Base-by-base conservation (phyloP, 1,140 invertebrate genomes). In the Drosophila ironensis region DNA sequence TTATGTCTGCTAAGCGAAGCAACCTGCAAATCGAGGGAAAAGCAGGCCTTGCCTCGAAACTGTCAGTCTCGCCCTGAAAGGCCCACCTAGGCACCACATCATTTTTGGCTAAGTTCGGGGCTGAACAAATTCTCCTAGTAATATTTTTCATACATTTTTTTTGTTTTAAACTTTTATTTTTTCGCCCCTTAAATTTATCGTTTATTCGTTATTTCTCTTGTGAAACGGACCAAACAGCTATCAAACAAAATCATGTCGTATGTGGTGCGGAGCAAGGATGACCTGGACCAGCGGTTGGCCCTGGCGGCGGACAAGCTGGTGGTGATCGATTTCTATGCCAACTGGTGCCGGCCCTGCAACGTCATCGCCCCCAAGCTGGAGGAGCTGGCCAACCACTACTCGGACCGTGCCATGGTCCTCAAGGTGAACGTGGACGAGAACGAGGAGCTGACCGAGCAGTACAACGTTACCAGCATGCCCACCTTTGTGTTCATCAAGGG, bases 311-410 rank as follows among this genome's bases (percentile, higher is more conserved):
- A 93, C 5, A 96, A 95, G 77, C 91, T 99, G 57, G 95, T 99
- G 12, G 93, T 99, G 7, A 93, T 99, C 38, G 97, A 98, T 88
- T 97, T 97, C 89, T 94, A 92, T 90, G 88, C 88, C 38, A 80
- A 93, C 27, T 97, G 95, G 96, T 97, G 96, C 91, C 97, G 97
- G 0, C 98, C 98, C 0, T 99, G 98, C 91, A 97, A 96, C 88
- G 93, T 95, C 88, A 98, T 99, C 88, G 93, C 94, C 2, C 98
- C 98, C 2, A 94, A 94, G 70, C 81, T 96, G 20, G 94, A 95
- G 63, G 94, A 94, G 73, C 84, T 95, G 27, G 91, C 93, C 3
- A 74, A 72, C 0, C 91, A 92, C 51, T 92, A 92, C 84, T 78
- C 87, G 5, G 67, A 87, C 0, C 70, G 90, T 88, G 76, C 63